Base-by-base conservation (phyloP, 2,113 vertebrate species). In the Lipotes vexillifer region DNA sequence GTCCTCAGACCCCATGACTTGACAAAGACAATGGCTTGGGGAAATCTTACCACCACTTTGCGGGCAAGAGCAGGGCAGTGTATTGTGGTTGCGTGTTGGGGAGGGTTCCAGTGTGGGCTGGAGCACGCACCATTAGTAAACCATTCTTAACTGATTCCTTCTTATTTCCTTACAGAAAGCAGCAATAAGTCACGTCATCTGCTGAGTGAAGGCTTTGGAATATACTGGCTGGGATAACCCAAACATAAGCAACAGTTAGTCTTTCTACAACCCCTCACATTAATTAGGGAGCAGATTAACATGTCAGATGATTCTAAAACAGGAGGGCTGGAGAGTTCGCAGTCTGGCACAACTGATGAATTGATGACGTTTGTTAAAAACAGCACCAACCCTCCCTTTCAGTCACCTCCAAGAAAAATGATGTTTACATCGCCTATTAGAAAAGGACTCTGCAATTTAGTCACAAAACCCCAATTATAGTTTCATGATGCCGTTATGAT, bases 211-310 rank as follows among this genome's bases (percentile, higher is more conserved):
- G 91, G 82, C 63, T 82, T 94, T 92, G 59, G 14, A 97, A 91
- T 88, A 82, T 71, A 94, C 38, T 75, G 92, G 81, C 92, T 88
- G 78, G 46, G 94, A 78, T 57, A 83, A 84, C 2, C 49, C 57
- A 61, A 69, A 88, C 61, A 59, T 66, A 71, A 96, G 52, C 31
- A 74, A 92, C 38, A 90, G 93, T 61, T 90, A 97, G 55, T 3
- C 61, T 44, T 90, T 97, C 97, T 84, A 88, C 21, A 96, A 72
- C 17, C 0, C 21, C 15, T 59, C 10, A 0, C 29, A 36, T 71
- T 94, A 97, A 89, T 41, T 38, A 89, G 96, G 65, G 20, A 97
- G 38, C 41, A 97, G 88, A 96, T 90, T 88, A 95, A 97, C 93
- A 78, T 82, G 84, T 92, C 82, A 80, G 69, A 89, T 92, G 38